Evolutionary conservation across 2,797 vertebrate species (phyloP).

Genomic region (Numenius phaeopus): DNA sequence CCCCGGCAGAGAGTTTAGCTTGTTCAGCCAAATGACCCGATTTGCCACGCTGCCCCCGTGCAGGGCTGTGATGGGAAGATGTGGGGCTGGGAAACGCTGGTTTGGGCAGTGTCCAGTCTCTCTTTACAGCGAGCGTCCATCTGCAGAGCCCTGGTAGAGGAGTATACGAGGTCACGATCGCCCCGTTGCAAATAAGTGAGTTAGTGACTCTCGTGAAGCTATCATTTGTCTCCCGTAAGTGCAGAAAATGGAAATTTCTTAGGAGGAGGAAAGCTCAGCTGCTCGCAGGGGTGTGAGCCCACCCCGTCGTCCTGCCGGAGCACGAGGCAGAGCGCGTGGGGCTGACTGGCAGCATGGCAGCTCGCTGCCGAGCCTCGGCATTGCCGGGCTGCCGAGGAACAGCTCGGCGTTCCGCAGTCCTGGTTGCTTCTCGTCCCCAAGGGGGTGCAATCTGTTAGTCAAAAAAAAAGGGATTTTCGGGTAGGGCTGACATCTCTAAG

Average conservation of each 20-base stretch:
- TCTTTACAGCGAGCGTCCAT: background rate
- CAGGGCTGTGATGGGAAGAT: background rate
- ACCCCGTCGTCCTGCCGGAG: background rate
- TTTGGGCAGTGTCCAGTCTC: background rate
- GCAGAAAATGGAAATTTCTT: background rate
- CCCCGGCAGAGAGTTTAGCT: background rate
- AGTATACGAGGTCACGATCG: background rate
- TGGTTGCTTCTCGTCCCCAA: background rate
- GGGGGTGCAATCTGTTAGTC: background rate
- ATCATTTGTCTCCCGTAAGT: background rate
- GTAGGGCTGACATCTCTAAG: background rate
- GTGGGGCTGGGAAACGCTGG: background rate
- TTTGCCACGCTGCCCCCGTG: background rate
- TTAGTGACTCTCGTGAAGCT: background rate
- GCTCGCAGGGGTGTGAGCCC: background rate
- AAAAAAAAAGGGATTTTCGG: background rate
- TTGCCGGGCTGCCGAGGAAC: fast-evolving
- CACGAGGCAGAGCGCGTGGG: background rate
- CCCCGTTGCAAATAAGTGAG: background rate
- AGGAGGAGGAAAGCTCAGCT: background rate
- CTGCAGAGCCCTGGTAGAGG: background rate
- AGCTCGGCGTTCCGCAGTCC: background rate
- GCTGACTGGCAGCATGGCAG: background rate
- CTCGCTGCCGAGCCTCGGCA: background rate
- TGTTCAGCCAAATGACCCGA: background rate